phyloP scores from a whole-genome alignment of 30 jellyfish, hydroid and myxozoan species.

The Clytia hemisphaerica region DNA sequence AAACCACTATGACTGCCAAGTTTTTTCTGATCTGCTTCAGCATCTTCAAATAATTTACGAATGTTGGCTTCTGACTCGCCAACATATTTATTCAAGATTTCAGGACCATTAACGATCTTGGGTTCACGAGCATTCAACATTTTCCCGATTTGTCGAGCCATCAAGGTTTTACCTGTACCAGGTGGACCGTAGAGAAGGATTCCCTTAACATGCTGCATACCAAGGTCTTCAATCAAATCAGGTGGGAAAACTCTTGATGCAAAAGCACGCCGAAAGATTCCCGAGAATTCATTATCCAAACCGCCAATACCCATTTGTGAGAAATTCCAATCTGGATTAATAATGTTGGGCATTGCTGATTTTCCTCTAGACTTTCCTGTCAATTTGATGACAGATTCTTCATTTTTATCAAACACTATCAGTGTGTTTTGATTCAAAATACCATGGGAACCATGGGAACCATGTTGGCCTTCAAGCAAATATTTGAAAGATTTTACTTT shows the following conservation, averaged over 20 bases:
- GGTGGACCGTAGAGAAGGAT: conserved; percentile 97
- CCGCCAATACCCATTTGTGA: conserved; percentile 99
- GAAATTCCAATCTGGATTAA: conserved; percentile 98
- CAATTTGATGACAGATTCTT: conserved; percentile 51
- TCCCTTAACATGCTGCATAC: conserved; percentile 97
- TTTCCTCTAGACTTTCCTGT: conserved; percentile 85
- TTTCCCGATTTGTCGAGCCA: conserved; percentile 95
- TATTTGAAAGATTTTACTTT: not conserved
- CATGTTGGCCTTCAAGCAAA: not conserved
- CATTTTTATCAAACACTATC: conserved; percentile 55
- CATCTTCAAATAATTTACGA: conserved; percentile 74
- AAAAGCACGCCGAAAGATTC: conserved; percentile 92
- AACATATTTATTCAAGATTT: conserved; percentile 90
- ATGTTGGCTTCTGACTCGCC: conserved; percentile 99
- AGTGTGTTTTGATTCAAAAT: conserved; percentile 66
- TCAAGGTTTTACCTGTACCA: conserved; percentile 95
- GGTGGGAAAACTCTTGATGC: conserved; percentile 99
- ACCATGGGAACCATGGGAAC: conserved; percentile 23
- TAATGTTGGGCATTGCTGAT: conserved; percentile 65
- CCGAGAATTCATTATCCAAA: conserved; percentile 91
- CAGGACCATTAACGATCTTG: conserved; percentile 98
- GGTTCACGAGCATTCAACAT: conserved; percentile 98
- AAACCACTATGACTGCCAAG: conserved; percentile 86
- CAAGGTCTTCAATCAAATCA: conserved; percentile 86
- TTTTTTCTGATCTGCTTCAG: conserved; percentile 71